Base-by-base conservation (phyloP, 2,113 vertebrate genomes). In the Pseudorectes ferrugineus region DNA sequence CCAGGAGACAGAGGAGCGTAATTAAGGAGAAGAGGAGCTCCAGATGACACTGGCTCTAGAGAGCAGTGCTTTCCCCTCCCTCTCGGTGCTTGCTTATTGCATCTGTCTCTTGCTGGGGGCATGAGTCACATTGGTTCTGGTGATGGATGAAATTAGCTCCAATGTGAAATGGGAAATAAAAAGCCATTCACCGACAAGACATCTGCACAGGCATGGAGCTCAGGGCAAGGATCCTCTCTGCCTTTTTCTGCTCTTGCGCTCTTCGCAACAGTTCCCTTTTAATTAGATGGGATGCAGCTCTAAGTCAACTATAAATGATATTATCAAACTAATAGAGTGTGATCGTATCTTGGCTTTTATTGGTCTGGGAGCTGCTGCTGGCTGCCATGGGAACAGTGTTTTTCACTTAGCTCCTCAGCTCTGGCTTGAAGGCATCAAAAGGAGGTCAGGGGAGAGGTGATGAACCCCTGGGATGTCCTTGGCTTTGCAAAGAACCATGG, bases 361-460 rank as follows among this genome's bases (percentile, higher is more conserved):
- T 62, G 62, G 84, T 38, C 74, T 85, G 62, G 68, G 75, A 95
- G 88, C 67, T 76, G 87, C 63, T 55, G 54, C 78, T 93, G 92
- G 94, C 93, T 97, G 92, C 95, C 94, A 97, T 96, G 92, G 96
- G 95, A 97, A 96, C 94, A 31, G 66, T 1, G 10, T n/a, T 33
- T 83, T 85, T 58, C 75, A 57, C 75, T 38, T 5, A 46, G 45
- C 79, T 73, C 48, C 63, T 92, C 46, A 12, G 33, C 40, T 95
- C 77, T 75, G 81, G 14, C 38, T 67, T 33, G 8, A 17, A n/a
- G 19, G 22, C 55, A 80, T 52, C 42, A 66, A 63, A 63, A 43
- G 61, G 22, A 89, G 13, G 51, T 57, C 74, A 78, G 42, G 36
- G 48, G 74, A 84, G 48, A 81, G 48, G 54, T 48, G 65, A 49